Evolutionary conservation across 2,888 invertebrate species (phyloP), one percentile per base, ranked within the genome.

Genomic region (Anorthoa munda): DNA sequence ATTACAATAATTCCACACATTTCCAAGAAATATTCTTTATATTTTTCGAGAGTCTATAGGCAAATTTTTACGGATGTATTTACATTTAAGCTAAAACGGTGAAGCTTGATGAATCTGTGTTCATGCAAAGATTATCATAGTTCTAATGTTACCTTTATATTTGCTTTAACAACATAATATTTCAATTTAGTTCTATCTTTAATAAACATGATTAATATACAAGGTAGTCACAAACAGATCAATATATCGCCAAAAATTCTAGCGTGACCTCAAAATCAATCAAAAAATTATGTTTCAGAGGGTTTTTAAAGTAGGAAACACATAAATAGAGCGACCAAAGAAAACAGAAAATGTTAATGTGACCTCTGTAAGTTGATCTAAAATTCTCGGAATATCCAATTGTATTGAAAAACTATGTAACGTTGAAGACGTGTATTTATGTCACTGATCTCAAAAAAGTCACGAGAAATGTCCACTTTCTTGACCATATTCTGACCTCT

Each of bases 281-380:
- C 15, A 7, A 12, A 45, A 39, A 39, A 51, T 17, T 18, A 31
- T 21, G n/a, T 13, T 39, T 39, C 9, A 39, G 2, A 53, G 46
- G 18, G 51, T 23, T 51, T 17, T 15, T 4, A 46, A 23, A 53
- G 51, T 53, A 45, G 48, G 4, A 21, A 55, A 51, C 56, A 21
- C 4, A 48, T 39, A 65, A 70, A 45, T 4, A 18, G 31, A 45
- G 4, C 50, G 21, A 46, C 15, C 17, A 4, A 51, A 51, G 39
- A 61, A 66, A 67, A 51, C 59, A 46, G 46, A 69, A 63, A 48
- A 77, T 75, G 45, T 61, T 12, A 80, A 78, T 69, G 31, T 67
- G 60, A 78, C 72, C 72, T 64, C 63, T 21, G 69, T 46, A 59
- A 64, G 18, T 60, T 60, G 58, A 66, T 78, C 59, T 72, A 15